Evolutionary conservation across 2,797 vertebrate genomes (phyloP), one percentile per base, ranked within the genome.

Genomic region (Coregonus ussuriensis): DNA sequence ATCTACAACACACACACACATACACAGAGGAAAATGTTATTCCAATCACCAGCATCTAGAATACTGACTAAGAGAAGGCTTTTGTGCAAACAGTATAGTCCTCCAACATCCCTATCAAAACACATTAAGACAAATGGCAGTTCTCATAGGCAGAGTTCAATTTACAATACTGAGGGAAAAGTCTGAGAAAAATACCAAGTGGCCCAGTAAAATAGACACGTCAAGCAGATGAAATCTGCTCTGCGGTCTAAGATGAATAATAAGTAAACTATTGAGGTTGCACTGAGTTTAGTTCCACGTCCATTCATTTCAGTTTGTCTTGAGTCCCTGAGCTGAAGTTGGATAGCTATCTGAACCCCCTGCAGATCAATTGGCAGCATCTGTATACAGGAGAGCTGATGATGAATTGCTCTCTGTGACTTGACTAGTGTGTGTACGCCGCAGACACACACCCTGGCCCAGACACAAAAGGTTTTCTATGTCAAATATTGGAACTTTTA

Each of bases 1-100:
- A 99, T 96, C 97, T 99, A 69, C 54, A 65, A 75, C 47, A 75
- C 74, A 75, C 63, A 53, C 47, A 76, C 47, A 76, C 2, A 67
- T 6, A 47, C 41, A 47, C 41, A 47, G 9, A 47, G 41, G 41
- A 47, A 47, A 47, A 47, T 9, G 41, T 13, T 21, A 5, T 29
- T 5, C 53, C 18, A 71, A 52, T 31, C 51, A 21, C 16, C 1
- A 33, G 18, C 18, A 41, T 37, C 4, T 68, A 37, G 66, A 68
- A 37, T 31, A 35, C 66, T 68, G 31, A 68, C 7, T 47, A 47
- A 13, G 41, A 7, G 59, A 25, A 29, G 59, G 25, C 59, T 63
- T 63, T 63, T 63, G 59, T 47, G 41, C 41, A 47, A 47, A 47
- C 41, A 47, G 9, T 47, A 47, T 47, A 47, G 41, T 47, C 41